Evolutionary conservation across 1,140 invertebrate genomes (phyloP).

Genomic region (Atta texana): DNA sequence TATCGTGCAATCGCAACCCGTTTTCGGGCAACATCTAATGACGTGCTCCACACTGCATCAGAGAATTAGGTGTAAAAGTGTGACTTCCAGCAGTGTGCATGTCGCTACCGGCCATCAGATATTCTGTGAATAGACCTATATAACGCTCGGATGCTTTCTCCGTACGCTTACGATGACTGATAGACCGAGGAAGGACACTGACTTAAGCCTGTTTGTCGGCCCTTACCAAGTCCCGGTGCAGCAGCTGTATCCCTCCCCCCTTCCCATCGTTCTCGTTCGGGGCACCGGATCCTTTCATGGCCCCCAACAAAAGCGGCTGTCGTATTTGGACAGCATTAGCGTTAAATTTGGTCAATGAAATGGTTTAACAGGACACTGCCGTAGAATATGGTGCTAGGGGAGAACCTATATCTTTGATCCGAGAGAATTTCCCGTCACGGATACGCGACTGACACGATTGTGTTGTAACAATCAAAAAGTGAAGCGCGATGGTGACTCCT

Average conservation of each 20-base stretch:
- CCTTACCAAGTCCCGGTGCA: constrained; percentile 67
- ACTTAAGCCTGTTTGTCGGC: constrained; percentile 76
- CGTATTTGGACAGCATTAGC: constrained; percentile 85
- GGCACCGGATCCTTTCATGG: constrained; percentile 67
- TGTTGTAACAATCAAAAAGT: constrained; percentile 17
- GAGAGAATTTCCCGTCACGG: constrained; percentile 37
- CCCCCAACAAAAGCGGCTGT: constrained; percentile 78
- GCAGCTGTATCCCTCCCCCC: constrained; percentile 74
- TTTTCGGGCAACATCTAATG: constrained; percentile 9
- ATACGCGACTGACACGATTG: constrained; percentile 40
- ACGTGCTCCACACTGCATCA: constrained; percentile 9
- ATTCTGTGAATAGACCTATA: constrained; percentile 69
- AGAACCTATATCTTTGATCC: constrained; percentile 40
- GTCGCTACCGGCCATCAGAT: constrained; percentile 57
- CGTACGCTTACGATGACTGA: constrained; percentile 67
- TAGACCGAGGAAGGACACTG: constrained; percentile 72
- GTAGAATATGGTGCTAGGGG: constrained; percentile 37
- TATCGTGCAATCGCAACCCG: background rate
- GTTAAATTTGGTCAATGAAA: constrained; percentile 84
- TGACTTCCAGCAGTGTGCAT: constrained; percentile 64
- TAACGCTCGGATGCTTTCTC: constrained; percentile 65
- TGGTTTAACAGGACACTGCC: constrained; percentile 79
- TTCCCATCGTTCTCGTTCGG: constrained; percentile 33
- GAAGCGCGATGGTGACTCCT: constrained; percentile 37
- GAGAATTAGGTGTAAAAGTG: constrained; percentile 53